Conservation (phyloP, 2,113 vertebrate species). For the Heteronetta atricapilla region DNA sequence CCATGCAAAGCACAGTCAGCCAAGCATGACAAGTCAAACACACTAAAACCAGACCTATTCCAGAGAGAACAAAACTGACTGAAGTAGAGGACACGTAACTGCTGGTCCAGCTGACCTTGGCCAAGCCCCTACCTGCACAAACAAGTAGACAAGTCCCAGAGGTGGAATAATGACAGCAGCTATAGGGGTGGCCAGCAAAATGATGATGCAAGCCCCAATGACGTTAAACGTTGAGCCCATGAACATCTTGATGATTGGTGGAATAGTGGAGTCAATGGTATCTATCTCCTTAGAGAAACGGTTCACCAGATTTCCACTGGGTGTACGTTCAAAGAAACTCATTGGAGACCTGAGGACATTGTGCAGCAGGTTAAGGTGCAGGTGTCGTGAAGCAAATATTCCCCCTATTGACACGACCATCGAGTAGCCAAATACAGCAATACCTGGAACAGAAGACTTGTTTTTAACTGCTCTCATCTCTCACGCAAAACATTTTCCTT, state of each 20-base stretch:
- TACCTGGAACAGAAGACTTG: slow-evolving; percentile 70
- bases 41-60: background rate
- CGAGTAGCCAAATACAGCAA: slow-evolving; percentile 90
- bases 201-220: slow-evolving; percentile 85
- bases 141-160: slow-evolving; percentile 90
- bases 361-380: slow-evolving; percentile 88
- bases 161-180: slow-evolving; percentile 87
- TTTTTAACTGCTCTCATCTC: background rate
- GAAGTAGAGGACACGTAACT: background rate
- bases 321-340: slow-evolving; percentile 95
- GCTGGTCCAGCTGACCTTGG: background rate
- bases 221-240: slow-evolving; percentile 92
- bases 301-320: slow-evolving; percentile 95
- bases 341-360: slow-evolving; percentile 91
- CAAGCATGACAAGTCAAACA: background rate
- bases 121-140: slow-evolving; percentile 86
- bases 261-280: slow-evolving; percentile 92
- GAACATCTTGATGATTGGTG: slow-evolving; percentile 95
- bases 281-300: slow-evolving; percentile 96
- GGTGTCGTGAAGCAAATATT: slow-evolving; percentile 87
- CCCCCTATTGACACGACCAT: slow-evolving; percentile 90
- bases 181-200: slow-evolving; percentile 90
- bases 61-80: background rate
- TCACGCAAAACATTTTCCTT: background rate
- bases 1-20: background rate